Conservation (phyloP, 2,113 vertebrate genomes). For the Ophiodon elongatus region DNA sequence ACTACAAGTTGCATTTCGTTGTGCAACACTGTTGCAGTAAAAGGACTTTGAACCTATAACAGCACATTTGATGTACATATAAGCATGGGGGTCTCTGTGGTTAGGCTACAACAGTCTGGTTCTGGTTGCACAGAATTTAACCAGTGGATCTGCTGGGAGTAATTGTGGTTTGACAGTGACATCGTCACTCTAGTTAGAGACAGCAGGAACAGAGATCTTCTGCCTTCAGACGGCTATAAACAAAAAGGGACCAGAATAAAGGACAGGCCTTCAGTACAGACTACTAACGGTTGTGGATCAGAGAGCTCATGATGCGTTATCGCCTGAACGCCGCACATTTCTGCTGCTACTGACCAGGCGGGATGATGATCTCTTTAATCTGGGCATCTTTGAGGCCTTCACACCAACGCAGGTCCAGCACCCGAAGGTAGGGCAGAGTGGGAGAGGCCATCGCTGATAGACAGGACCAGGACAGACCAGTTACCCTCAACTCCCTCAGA, state of each 20-base stretch:
- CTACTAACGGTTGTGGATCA: neutral
- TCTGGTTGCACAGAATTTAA: no score
- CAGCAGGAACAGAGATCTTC: no score
- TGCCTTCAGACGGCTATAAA: neutral
- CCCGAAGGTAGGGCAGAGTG: conserved; percentile 92
- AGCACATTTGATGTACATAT: no score
- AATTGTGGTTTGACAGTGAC: no score
- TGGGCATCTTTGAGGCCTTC: conserved; percentile 95
- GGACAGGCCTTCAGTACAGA: neutral
- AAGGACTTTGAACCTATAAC: no score
- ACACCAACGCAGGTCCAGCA: conserved; percentile 97
- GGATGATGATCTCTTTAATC: conserved; percentile 92
- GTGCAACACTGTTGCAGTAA: no score
- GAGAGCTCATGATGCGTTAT: neutral
- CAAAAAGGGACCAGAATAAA: no score
- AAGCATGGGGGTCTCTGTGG: no score
- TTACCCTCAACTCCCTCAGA: conserved; percentile 93
- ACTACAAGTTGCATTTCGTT: no score
- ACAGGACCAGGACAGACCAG: conserved; percentile 94
- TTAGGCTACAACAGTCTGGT: no score
- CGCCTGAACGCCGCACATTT: neutral
- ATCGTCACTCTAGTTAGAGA: no score
- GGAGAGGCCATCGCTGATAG: conserved; percentile 93
- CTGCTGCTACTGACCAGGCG: conserved; percentile 79
- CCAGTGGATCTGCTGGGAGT: no score